Base-by-base conservation (phyloP, 2,888 invertebrate species). In the Agrilus biguttatus region DNA sequence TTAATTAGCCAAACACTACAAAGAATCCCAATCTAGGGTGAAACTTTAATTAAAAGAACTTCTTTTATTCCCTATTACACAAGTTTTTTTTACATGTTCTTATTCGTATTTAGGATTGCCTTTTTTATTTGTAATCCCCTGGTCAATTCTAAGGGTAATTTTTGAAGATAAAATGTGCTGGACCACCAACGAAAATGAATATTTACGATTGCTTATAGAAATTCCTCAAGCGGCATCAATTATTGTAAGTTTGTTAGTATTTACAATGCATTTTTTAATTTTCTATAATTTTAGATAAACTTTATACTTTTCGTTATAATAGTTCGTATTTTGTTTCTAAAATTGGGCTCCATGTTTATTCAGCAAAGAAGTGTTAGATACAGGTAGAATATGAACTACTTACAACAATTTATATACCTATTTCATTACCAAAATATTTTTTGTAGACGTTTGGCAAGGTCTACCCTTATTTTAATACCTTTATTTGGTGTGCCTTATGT, bases 401-500 rank as follows among this genome's bases (percentile, higher is more conserved):
- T 37, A 21, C 4, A 33, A 40, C 33, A 35, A 36, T 19, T 40
- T 5, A 3, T 14, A 10, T 14, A 13, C 2, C 7, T 12, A 17
- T 4, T 4, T 17, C 17, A 17, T 13, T 34, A 34, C 28, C 1
- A 17, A 33, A n/a, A 17, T 5, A 21, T 14, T 12, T 39, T 39
- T 60, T 58, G 34, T 50, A 78, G 78, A 51, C 71, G 73, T 54
- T 67, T 78, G 62, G 71, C 77, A 10, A 72, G 73, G 50, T 78
- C 80, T 1, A 80, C 78, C 0, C 57, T 79, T 45, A 75, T 79
- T 10, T 61, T 80, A 40, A 72, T 80, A n/a, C 78, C 78, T 0
- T 64, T 80, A 8, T 79, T 79, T 55, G 80, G 78, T 3, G 75
- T 77, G 7, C 79, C 79, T 48, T 78, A 77, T 52, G 68, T 71